Base-by-base conservation (phyloP, 1,140 invertebrate species). In the Drosophila sturtevanti region DNA sequence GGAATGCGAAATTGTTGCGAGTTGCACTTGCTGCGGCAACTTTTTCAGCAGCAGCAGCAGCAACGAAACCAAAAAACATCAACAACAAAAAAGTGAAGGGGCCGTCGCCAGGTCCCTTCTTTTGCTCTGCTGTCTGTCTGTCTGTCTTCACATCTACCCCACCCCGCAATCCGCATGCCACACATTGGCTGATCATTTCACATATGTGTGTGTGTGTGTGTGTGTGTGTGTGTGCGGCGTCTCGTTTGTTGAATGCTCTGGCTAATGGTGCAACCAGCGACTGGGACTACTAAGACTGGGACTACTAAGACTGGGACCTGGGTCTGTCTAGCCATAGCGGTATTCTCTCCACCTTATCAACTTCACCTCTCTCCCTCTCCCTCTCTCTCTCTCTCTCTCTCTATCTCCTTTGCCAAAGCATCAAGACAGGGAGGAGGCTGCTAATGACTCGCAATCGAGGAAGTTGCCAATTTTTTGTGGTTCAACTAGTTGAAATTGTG, bases 21-120 rank as follows among this genome's bases (percentile, higher is more conserved):
- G 77, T 76, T 87, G 82, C 82, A 87, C 82, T 87, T 87, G 82
- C 84, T 65, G 72, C 75, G 79, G 84, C 82, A 87, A 87, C 82
- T 87, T 87, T 85, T 87, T 78, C 7, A 1, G n/a, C n/a, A n/a
- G n/a, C n/a, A 24, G 5, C 27, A 31, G 27, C 75, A 68, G 35
- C 58, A 41, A 21, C 12, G 27, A 55, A 55, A 69, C 61, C 44
- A 16, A 74, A 34, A 67, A 64, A 37, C 48, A 4, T 64, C 37
- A 68, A 51, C 77, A 82, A 68, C 68, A 84, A 84, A 85, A 31
- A 87, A 86, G 82, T 89, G 82, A 87, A 87, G 82, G 82, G 82
- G 82, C 71, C 81, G 37, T 76, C 72, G 76, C 73, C 72, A 41
- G 67, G 60, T 76, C 73, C 72, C 72, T 68, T 68, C 64, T 72